phyloP scores from a whole-genome alignment of 2,113 vertebrate genomes.

The Aspiorhynchus laticeps region DNA sequence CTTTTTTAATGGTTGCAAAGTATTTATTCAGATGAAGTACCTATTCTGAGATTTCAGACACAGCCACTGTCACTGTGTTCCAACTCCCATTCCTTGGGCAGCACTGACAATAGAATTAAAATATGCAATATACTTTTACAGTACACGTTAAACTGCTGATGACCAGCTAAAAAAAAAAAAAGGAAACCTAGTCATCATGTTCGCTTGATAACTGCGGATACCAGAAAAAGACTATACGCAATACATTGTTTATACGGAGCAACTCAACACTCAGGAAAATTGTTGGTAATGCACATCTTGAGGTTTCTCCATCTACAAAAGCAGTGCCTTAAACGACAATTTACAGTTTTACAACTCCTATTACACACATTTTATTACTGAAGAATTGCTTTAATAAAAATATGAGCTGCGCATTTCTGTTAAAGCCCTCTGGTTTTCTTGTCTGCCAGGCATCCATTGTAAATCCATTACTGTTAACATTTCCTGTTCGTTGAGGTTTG shows the following conservation, averaged over 20 bases:
- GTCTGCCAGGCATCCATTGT: not conserved
- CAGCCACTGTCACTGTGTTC: not conserved
- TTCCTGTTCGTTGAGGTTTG: not conserved
- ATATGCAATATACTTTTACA: not conserved
- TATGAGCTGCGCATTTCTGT: not conserved
- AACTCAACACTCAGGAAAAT: not conserved
- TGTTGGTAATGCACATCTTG: not conserved
- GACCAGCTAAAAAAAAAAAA: not conserved
- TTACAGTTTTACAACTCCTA: not conserved
- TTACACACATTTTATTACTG: conserved; percentile 8
- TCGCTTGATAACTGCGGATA: not conserved
- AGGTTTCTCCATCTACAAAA: not conserved
- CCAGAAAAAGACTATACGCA: not conserved
- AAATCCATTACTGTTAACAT: conserved; percentile 6
- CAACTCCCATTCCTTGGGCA: not conserved
- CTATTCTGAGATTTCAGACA: no score
- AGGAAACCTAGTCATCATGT: not conserved
- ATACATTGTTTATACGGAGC: not conserved
- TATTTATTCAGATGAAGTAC: no score
- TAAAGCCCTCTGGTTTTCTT: not conserved
- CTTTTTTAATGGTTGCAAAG: not conserved
- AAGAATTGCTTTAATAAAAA: conserved; percentile 7
- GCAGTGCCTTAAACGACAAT: not conserved
- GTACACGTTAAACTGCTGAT: not conserved
- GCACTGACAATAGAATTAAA: not conserved